Evolutionary conservation across 1,140 invertebrate genomes (phyloP), one percentile per base, ranked within the genome.

Genomic region (Nixonia krombeini): DNA sequence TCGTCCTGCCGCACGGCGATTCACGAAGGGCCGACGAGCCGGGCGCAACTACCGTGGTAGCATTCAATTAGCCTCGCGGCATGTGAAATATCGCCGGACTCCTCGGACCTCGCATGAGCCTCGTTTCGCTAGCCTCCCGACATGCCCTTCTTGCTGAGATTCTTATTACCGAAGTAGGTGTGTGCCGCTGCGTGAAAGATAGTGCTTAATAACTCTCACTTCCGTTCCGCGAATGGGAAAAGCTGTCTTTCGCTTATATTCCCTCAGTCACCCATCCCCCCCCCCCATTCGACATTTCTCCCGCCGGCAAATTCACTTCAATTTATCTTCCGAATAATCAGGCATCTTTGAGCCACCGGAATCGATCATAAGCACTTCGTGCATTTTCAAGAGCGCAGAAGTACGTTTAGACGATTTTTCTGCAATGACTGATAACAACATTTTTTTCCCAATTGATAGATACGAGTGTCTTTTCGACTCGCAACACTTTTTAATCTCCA

Each of bases 11-110:
- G 33, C 10, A 35, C 23, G 31, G 25, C 31, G 37, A 62, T 53
- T 42, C 42, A 33, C 50, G 31, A 55, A 38, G 63, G 45, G 46
- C 38, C 57, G 41, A 57, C 56, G 46, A 62, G 40, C 38, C 57
- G 12, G 51, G 18, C 61, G 71, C 57, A 79, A 83, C 81, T 83
- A 81, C 79, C 78, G 76, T 79, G 76, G 82, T 85, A 84, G 81
- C 83, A 82, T 85, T 85, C 83, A 85, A 85, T 85, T 85, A 83
- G 76, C 75, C 65, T 76, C 79, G 75, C 74, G 70, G 74, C 72
- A 83, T 72, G 78, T 82, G 73, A 84, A 82, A 82, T 85, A 83
- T 83, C 77, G 78, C 81, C 79, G 73, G 76, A 18, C 50, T 38
- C 8, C 17, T 12, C 37, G 13, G 29, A 25, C 15, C 17, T 31